Evolutionary conservation across 2,888 invertebrate genomes (phyloP).

Genomic region (Agrenia bidenticulata): DNA sequence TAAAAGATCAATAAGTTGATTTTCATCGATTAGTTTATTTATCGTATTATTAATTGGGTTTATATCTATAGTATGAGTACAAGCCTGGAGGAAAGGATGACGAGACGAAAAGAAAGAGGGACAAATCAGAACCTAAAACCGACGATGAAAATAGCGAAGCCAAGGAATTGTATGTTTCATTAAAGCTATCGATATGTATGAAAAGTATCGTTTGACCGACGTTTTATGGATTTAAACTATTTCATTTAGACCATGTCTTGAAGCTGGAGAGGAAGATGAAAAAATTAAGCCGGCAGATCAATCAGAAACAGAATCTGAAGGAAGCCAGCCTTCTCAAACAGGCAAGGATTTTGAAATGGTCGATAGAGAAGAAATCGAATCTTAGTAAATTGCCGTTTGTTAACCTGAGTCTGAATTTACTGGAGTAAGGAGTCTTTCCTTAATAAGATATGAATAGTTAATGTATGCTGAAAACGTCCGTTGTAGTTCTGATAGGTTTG

Average conservation of each 20-base stretch:
- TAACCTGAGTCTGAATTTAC: slow-evolving; percentile 1
- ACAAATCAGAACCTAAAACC: slow-evolving; percentile 57
- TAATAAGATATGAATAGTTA: too few species aligned
- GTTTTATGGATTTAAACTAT: too few species aligned
- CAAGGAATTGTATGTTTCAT: background rate
- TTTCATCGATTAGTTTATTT: too few species aligned
- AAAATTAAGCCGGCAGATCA: slow-evolving; percentile 55
- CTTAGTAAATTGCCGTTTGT: slow-evolving; percentile 42
- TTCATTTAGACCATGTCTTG: too few species aligned
- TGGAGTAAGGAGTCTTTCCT: slow-evolving; percentile 2
- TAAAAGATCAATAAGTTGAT: slow-evolving; percentile 56
- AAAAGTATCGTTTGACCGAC: too few species aligned
- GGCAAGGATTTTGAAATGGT: slow-evolving; percentile 87
- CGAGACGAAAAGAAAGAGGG: slow-evolving; percentile 61
- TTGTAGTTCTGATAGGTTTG: too few species aligned
- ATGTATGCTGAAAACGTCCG: too few species aligned
- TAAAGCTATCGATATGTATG: too few species aligned
- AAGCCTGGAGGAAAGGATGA: slow-evolving; percentile 64
- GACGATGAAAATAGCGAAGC: slow-evolving; percentile 57
- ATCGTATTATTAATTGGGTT: background rate
- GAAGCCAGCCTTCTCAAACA: slow-evolving; percentile 74
- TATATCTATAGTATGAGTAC: slow-evolving; percentile 71
- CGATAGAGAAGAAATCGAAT: slow-evolving; percentile 61
- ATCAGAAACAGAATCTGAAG: slow-evolving; percentile 78
- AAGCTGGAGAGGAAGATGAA: slow-evolving; percentile 13